Base-by-base conservation (phyloP, 2,113 vertebrate genomes). In the Galemys pyrenaicus region DNA sequence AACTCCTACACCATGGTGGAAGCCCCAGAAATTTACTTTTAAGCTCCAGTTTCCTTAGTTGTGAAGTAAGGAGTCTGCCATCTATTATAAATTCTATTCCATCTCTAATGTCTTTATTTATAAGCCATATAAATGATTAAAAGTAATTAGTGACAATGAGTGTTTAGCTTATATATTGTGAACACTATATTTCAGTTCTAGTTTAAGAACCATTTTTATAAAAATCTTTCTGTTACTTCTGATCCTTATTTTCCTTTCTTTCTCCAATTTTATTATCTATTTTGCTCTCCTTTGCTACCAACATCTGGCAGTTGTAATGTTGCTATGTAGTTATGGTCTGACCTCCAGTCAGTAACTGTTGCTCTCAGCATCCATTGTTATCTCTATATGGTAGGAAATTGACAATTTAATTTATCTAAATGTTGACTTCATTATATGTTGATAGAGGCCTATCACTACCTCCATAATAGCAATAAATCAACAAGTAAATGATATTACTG, bases 341-440 rank as follows among this genome's bases (percentile, higher is more conserved):
- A 88, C 41, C 58, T 87, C 30, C 2, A 60, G n/a, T 93, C 75
- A 89, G 51, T 67, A 39, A 78, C 15, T 3, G 54, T 94, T 95
- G 87, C 3, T 9, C 10, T 86, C 19, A 73, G 78, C 80, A 44
- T 0, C 3, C 15, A 37, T 44, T 83, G 49, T 58, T 83, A 74
- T 60, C 39, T 79, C n/a, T 62, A 58, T 83, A 54, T 89, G 39
- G n/a, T 44, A 54, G 91, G 8, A 87, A 58, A 3, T 78, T 93
- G 79, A 54, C 30, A 75, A 85, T 92, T 92, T 93, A 89, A 70
- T 89, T 74, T 67, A 89, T 75, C 56, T 87, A 79, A 89, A 83
- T 83, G 12, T 83, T 87, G 46, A 94, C 9, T 89, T 93, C 62
- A 86, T 6, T 83, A 10, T 81, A 7, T 75, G 20, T 93, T 88